Conservation (phyloP, 2,113 vertebrate genomes). For the Cyprinus carpio region DNA sequence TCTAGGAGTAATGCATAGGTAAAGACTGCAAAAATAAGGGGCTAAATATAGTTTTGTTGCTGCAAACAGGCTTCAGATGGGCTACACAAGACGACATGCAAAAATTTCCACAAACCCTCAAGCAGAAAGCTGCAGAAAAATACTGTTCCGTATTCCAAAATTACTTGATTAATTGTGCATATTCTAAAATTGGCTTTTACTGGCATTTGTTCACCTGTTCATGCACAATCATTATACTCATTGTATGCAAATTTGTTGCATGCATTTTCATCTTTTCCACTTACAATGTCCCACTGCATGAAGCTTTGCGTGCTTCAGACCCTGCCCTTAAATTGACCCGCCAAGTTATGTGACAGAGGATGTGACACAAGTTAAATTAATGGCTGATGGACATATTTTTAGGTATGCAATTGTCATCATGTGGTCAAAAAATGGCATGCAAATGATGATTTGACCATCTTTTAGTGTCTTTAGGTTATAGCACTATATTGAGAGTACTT, state of each 20-base stretch:
- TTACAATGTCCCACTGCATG: neutral
- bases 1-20: slow-evolving; percentile 56
- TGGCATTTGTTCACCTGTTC: neutral
- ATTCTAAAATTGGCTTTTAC: neutral
- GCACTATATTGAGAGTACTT: too few species aligned
- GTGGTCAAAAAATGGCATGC: neutral
- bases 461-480: neutral
- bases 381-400: neutral
- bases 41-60: slow-evolving; percentile 66
- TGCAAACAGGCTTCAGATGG: slow-evolving; percentile 50
- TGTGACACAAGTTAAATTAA: too few species aligned
- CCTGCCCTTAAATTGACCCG: neutral
- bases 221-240: neutral
- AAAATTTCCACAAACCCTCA: slow-evolving; percentile 23
- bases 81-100: slow-evolving; percentile 47
- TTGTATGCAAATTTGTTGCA: neutral
- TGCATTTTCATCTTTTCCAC: neutral
- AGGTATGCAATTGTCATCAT: neutral
- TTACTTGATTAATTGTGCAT: neutral
- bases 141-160: neutral
- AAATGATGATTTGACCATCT: neutral
- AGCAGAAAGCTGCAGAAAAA: slow-evolving; percentile 48
- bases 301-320: neutral
- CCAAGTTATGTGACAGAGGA: neutral
- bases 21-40: slow-evolving; percentile 56